These are phyloP conservation scores for Dreissena polymorpha DNA, from an alignment of 1,140 invertebrate species.

Conservation along the genomic window DNA sequence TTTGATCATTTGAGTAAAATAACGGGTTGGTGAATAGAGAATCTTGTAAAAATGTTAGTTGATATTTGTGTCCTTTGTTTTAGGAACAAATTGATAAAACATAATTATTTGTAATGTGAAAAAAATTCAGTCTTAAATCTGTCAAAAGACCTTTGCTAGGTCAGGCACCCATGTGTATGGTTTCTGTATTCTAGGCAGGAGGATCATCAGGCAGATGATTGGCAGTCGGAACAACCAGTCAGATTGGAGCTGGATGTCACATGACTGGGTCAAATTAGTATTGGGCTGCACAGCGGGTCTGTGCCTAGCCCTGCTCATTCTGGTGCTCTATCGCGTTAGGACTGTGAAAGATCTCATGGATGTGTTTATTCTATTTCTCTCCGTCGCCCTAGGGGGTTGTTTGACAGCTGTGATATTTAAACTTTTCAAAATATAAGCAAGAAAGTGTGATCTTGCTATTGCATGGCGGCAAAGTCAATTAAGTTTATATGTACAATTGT, in stretches of 20 bases:
- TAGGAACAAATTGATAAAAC: too few species aligned
- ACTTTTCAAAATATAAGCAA: constrained; percentile 11
- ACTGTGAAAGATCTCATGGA: constrained; percentile 19
- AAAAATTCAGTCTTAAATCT: too few species aligned
- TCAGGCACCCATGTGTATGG: not conserved
- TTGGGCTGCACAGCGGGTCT: constrained; percentile 34
- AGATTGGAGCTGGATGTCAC: constrained; percentile 33
- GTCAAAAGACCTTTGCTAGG: too few species aligned
- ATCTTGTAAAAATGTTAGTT: not conserved
- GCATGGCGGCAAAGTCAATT: too few species aligned
- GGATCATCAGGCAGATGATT: constrained; percentile 4
- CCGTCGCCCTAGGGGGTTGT: constrained; percentile 13
- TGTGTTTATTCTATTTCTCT: constrained; percentile 30
- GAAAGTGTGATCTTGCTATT: too few species aligned
- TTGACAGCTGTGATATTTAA: constrained; percentile 34
- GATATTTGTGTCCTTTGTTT: too few species aligned
- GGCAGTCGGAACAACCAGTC: constrained; percentile 31
- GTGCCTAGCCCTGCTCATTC: constrained; percentile 3
- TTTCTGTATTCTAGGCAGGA: not conserved
- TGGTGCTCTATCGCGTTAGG: constrained; percentile 21
- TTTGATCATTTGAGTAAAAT: too few species aligned
- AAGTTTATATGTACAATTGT: too few species aligned
- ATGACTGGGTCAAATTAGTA: constrained; percentile 42
- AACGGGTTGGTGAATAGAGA: too few species aligned
- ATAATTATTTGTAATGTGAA: too few species aligned